phyloP scores from a whole-genome alignment of 1,140 invertebrate genomes.

The Stegodyphus mimosarum region DNA sequence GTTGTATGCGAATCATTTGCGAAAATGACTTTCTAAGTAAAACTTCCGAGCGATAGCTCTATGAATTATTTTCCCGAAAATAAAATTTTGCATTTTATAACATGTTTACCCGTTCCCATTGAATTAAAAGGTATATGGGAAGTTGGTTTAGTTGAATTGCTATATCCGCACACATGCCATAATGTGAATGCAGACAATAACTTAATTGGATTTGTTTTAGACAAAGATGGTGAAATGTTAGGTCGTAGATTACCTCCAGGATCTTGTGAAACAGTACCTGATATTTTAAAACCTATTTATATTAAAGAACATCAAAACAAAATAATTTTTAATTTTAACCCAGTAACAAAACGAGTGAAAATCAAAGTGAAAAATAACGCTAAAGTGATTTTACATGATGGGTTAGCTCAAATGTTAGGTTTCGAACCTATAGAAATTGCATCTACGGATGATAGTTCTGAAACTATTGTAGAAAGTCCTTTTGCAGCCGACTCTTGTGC shows the following conservation, averaged over 20 bases:
- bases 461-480: neutral
- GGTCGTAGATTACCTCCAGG: neutral
- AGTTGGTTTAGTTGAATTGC: neutral
- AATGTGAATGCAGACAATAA: constrained; percentile 1
- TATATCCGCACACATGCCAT: neutral
- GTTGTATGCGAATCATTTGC: neutral
- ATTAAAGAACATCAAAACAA: neutral
- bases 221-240: neutral
- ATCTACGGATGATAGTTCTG: neutral
- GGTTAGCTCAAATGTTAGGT: neutral
- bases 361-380: constrained; percentile 9
- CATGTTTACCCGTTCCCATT: neutral
- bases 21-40: constrained; percentile 3
- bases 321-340: neutral
- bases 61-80: neutral
- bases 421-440: neutral
- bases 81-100: neutral
- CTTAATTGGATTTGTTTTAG: constrained; percentile 7
- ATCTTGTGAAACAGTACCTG: neutral
- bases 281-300: constrained; percentile 5
- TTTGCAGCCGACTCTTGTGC: neutral
- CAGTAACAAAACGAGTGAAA: neutral
- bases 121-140: neutral
- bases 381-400: neutral
- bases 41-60: neutral